Conservation (phyloP, 2,888 invertebrate species). For the Nesidiocoris tenuis region DNA sequence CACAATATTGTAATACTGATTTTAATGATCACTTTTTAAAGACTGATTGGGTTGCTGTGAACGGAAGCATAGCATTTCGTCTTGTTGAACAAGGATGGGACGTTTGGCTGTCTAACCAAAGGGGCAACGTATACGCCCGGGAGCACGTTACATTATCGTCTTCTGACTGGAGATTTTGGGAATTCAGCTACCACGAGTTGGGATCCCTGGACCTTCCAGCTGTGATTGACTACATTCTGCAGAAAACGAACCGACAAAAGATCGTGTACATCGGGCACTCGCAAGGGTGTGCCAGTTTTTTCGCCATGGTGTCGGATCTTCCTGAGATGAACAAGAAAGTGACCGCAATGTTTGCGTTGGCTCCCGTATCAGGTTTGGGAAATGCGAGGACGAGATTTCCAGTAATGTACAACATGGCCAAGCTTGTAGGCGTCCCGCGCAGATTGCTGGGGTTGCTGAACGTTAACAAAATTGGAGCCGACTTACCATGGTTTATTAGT, state of each 20-base stretch:
- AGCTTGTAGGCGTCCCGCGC: not conserved
- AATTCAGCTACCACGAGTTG: constrained; percentile 68
- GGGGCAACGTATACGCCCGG: constrained; percentile 49
- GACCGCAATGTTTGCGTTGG: constrained; percentile 59
- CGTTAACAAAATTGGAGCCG: not conserved
- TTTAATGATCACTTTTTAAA: too few species aligned
- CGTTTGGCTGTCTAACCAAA: constrained; percentile 49
- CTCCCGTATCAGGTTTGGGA: constrained; percentile 69
- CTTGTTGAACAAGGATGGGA: constrained; percentile 49
- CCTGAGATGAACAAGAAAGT: constrained; percentile 69
- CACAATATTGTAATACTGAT: too few species aligned
- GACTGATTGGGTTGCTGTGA: constrained; percentile 29
- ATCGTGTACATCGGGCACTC: constrained; percentile 85
- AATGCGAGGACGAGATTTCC: constrained; percentile 53
- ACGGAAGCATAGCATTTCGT: constrained; percentile 43
- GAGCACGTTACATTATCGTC: constrained; percentile 44
- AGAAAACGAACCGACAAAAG: constrained; percentile 57
- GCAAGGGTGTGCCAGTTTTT: constrained; percentile 81
- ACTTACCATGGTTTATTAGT: not conserved
- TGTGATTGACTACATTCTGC: constrained; percentile 69
- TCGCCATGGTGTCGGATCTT: constrained; percentile 67
- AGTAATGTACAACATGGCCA: constrained; percentile 12
- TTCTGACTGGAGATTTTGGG: constrained; percentile 46
- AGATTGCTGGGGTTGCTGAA: not conserved
- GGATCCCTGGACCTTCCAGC: constrained; percentile 83